These are phyloP conservation scores for Xerus inauris DNA, from an alignment of 2,113 vertebrate species.

Conservation along the genomic window DNA sequence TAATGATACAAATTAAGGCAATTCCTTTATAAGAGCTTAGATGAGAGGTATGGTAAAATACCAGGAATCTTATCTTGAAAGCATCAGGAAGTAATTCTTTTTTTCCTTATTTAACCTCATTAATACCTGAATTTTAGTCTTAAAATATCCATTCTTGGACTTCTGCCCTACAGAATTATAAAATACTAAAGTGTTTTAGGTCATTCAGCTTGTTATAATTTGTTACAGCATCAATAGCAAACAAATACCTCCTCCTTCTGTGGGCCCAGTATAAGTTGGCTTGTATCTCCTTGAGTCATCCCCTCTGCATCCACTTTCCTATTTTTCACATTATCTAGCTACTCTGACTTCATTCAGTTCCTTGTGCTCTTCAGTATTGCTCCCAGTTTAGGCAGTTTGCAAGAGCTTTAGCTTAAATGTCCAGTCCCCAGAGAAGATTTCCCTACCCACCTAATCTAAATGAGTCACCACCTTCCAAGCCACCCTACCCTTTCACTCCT, in stretches of 20 bases:
- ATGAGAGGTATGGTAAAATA: background rate
- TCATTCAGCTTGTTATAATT: background rate
- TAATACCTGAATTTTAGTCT: background rate
- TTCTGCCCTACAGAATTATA: background rate
- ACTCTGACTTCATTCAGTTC: background rate
- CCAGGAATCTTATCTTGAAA: background rate
- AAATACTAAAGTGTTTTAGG: background rate
- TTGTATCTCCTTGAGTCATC: background rate
- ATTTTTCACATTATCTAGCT: background rate
- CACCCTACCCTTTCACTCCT: no score
- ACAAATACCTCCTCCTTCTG: background rate
- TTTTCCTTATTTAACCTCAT: background rate
- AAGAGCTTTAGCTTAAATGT: background rate
- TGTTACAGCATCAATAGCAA: background rate
- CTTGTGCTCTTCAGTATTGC: background rate
- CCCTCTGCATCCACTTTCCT: background rate
- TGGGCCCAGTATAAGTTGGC: no score
- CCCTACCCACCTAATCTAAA: no score
- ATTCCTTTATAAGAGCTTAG: background rate
- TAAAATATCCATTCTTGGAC: background rate
- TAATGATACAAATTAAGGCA: conserved; percentile 55
- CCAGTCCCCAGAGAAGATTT: background rate
- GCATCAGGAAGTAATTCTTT: background rate
- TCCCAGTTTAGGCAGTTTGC: background rate
- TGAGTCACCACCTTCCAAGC: background rate